Evolutionary conservation across 2,888 invertebrate species (phyloP).

Genomic region (Drosophila aldrichi): DNA sequence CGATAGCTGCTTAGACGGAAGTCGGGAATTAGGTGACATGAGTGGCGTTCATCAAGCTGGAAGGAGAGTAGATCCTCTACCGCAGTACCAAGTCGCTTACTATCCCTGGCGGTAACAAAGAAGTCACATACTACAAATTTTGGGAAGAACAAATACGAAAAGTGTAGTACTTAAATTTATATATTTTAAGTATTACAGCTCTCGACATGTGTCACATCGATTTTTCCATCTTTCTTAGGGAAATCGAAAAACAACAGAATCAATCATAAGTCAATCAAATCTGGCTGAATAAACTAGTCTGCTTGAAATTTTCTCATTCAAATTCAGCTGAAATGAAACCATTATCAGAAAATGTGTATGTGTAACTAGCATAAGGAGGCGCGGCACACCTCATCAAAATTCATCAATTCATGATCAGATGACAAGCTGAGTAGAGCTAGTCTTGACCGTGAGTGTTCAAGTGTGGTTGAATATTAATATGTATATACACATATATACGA

Average conservation of each 20-base stretch:
- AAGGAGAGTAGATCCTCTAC: not conserved
- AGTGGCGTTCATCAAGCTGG: not conserved
- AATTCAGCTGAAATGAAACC: no score
- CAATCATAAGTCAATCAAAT: not conserved
- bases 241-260: not conserved
- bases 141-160: not conserved
- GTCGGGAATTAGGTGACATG: not conserved
- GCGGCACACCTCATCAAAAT: not conserved
- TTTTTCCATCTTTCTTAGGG: not conserved
- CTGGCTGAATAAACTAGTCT: not conserved
- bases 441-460: no score
- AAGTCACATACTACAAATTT: slow-evolving; percentile 3
- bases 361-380: not conserved
- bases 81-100: not conserved
- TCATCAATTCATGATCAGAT: not conserved
- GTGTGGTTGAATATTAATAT: no score
- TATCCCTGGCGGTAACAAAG: not conserved
- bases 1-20: not conserved
- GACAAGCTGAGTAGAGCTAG: no score
- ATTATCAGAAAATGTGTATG: not conserved
- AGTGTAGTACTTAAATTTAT: not conserved
- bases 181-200: not conserved
- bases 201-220: not conserved
- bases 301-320: not conserved
- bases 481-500: no score